Conservation (phyloP, 2,797 vertebrate genomes). For the Jordanella pulchra region DNA sequence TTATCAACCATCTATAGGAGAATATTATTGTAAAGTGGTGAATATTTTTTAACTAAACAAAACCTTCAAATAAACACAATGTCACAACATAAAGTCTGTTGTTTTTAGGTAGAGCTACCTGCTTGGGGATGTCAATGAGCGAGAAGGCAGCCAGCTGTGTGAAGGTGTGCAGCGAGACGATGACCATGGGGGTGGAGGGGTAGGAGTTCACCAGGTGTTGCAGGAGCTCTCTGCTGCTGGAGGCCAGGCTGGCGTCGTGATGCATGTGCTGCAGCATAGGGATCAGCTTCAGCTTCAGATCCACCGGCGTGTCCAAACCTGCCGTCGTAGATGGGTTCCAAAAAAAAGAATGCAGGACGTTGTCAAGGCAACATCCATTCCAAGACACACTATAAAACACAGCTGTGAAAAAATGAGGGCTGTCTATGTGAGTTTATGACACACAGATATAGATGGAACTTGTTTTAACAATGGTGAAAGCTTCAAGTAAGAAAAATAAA, state of each 20-base stretch:
- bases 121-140: conserved; percentile 95
- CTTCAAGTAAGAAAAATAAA: too few species aligned
- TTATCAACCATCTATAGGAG: too few species aligned
- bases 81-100: not conserved
- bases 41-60: too few species aligned
- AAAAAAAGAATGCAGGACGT: not conserved
- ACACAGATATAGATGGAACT: not conserved
- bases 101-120: conserved; percentile 76
- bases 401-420: not conserved
- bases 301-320: conserved; percentile 95
- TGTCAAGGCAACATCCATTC: not conserved
- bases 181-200: conserved; percentile 95
- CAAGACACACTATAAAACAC: not conserved
- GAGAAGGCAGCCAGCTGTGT: conserved; percentile 94
- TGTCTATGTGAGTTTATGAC: not conserved
- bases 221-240: conserved; percentile 90
- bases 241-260: conserved; percentile 92
- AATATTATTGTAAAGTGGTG: not conserved
- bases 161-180: conserved; percentile 95
- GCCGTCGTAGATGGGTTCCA: not conserved
- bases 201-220: conserved; percentile 94
- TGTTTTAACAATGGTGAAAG: not conserved
- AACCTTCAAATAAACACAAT: not conserved
- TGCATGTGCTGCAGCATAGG: conserved; percentile 99
- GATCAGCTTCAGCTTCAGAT: conserved; percentile 95